These are phyloP conservation scores for Pelmatolapia mariae DNA, from an alignment of 2,113 vertebrate species.

Conservation along the genomic window DNA sequence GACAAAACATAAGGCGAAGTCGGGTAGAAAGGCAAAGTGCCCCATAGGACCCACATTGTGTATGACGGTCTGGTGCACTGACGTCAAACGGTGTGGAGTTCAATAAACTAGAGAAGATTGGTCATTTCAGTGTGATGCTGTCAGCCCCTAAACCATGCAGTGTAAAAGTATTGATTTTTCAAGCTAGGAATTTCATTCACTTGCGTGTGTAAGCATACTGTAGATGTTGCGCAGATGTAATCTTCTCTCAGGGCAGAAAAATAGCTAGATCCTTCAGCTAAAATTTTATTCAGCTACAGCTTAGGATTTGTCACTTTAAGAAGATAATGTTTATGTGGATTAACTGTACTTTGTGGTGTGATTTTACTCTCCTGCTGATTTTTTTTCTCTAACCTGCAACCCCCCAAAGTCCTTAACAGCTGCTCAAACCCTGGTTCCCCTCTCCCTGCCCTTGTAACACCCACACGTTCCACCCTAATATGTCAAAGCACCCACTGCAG, in stretches of 20 bases:
- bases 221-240: not conserved
- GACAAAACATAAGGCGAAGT: not conserved
- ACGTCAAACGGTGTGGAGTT: not conserved
- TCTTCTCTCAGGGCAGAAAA: not conserved
- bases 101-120: not conserved
- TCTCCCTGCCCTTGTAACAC: conserved; percentile 12
- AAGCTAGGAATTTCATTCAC: not conserved
- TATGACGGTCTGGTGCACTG: not conserved
- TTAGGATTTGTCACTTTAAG: not conserved
- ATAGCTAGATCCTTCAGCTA: not conserved
- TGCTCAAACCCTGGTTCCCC: not conserved
- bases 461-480: conserved; percentile 1
- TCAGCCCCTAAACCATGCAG: not conserved
- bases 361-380: not conserved
- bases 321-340: not conserved
- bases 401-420: not conserved
- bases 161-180: not conserved
- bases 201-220: not conserved
- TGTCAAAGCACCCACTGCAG: not conserved
- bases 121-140: not conserved
- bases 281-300: not conserved
- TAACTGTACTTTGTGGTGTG: not conserved
- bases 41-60: not conserved
- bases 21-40: not conserved
- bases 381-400: not conserved